These are phyloP conservation scores for Microplitis deprimator DNA, from an alignment of 2,888 invertebrate species.

Conservation along the genomic window DNA sequence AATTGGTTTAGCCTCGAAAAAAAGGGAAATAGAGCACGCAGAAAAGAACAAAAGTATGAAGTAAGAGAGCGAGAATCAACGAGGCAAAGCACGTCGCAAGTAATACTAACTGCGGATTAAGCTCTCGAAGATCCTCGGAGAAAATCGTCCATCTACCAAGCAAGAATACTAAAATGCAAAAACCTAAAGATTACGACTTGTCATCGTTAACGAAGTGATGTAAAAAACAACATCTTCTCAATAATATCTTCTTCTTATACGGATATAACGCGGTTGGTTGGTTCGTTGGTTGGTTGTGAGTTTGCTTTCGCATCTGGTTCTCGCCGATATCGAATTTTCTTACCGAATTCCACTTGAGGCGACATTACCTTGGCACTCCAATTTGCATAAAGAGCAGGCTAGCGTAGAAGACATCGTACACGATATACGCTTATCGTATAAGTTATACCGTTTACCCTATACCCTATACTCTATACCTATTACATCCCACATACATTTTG, in stretches of 20 bases:
- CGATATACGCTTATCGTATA: conserved; percentile 35
- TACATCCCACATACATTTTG: conserved; percentile 8
- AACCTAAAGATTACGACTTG: conserved; percentile 30
- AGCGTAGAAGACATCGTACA: conserved; percentile 14
- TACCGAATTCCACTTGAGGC: conserved; percentile 36
- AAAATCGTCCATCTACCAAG: conserved; percentile 17
- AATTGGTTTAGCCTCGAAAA: background rate
- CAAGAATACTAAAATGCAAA: conserved; percentile 12
- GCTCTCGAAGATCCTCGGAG: conserved; percentile 31
- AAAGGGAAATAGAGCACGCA: background rate
- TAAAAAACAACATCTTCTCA: background rate
- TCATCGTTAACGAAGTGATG: conserved; percentile 15
- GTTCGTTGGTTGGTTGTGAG: background rate
- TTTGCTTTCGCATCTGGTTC: conserved; percentile 16
- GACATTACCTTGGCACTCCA: conserved; percentile 36
- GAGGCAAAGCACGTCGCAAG: conserved; percentile 31
- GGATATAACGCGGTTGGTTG: background rate
- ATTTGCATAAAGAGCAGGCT: conserved; percentile 41
- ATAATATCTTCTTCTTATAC: conserved; percentile 10
- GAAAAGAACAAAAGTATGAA: conserved; percentile 11
- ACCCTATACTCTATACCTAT: background rate
- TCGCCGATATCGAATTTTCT: conserved; percentile 40
- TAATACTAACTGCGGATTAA: conserved; percentile 42
- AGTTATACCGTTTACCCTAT: conserved; percentile 21
- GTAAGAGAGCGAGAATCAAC: conserved; percentile 8